Base-by-base conservation (phyloP, 2,888 invertebrate species). In the Alviniconcha strummeri region DNA sequence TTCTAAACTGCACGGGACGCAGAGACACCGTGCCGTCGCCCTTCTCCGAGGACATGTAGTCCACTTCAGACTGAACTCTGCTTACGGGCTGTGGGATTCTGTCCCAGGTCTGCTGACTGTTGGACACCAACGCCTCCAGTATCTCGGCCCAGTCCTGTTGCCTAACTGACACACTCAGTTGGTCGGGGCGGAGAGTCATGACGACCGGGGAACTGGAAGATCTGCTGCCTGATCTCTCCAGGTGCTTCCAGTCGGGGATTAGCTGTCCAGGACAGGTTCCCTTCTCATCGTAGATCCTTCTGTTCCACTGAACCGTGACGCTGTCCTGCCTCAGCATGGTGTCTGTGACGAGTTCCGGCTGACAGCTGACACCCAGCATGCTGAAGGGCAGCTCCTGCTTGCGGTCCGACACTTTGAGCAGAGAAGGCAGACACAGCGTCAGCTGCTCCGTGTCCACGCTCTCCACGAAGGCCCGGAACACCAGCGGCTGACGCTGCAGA, bases 241-340 rank as follows among this genome's bases (percentile, higher is more conserved):
- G 19, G 8, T 6, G 36, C 54, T 64, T 57, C 57, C 72, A 54
- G 9, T 54, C 1, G 60, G 8, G 0, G 9, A 15, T 15, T 8
- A 81, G 64, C 2, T 8, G 57, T 8, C 11, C 19, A 19, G 77
- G 72, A 6, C 55, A 72, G 8, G 55, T 69, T 5, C 78, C 78
- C 15, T 56, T 55, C 19, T 60, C 72, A 52, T 84, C 71, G 81
- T 88, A 89, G 11, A 88, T 67, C 67, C 89, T 84, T 74, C 86
- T 88, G 57, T 85, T 88, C 89, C 89, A 90, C 13, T 75, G 69
- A 9, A 86, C 84, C 13, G 74, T 85, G 5, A 88, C 84, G n/a
- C 78, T 85, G 36, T 86, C 81, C 19, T 76, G 80, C 19, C 83
- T 56, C 11, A 81, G 83, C 13, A 78, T 78, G 13, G 81, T 67